phyloP scores from a whole-genome alignment of 1,140 invertebrate genomes.

The Drosophila pectinifera region DNA sequence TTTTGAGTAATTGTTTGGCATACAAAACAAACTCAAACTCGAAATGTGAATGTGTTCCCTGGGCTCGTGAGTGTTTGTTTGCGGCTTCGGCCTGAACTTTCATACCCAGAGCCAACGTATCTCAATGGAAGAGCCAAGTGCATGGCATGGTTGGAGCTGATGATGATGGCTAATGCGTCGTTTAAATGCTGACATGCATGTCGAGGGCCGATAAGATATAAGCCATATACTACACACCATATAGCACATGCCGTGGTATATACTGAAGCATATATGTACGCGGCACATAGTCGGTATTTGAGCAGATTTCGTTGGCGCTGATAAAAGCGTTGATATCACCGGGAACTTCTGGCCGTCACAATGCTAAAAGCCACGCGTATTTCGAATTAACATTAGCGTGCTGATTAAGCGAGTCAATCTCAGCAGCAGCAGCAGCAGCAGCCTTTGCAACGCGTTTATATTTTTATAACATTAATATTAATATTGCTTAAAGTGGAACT shows the following conservation, averaged over 20 bases:
- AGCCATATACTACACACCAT: constrained; percentile 8
- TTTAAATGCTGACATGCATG: constrained; percentile 76
- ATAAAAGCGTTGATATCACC: constrained; percentile 57
- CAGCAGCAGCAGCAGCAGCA: constrained; percentile 18
- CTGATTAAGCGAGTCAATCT: constrained; percentile 65
- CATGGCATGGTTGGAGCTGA: constrained; percentile 16
- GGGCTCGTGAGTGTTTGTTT: constrained; percentile 12
- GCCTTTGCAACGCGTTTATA: constrained; percentile 30
- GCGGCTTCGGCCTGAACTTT: constrained; percentile 14
- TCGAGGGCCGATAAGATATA: constrained; percentile 46
- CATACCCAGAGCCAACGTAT: neutral
- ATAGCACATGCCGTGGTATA: constrained; percentile 32
- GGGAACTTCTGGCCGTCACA: constrained; percentile 38
- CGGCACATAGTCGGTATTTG: constrained; percentile 74
- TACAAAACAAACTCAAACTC: constrained; percentile 39
- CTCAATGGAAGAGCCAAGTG: constrained; percentile 2
- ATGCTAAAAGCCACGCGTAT: constrained; percentile 76
- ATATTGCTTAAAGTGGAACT: constrained; percentile 11
- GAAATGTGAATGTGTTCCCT: neutral
- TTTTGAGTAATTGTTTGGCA: constrained; percentile 47
- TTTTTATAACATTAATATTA: constrained; percentile 3
- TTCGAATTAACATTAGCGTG: constrained; percentile 69
- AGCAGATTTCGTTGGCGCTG: constrained; percentile 59
- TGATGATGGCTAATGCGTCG: constrained; percentile 62
- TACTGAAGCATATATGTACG: constrained; percentile 24